These are phyloP conservation scores for Anarhynchus alexandrinus DNA, from an alignment of 2,113 vertebrate genomes.

Conservation along the genomic window DNA sequence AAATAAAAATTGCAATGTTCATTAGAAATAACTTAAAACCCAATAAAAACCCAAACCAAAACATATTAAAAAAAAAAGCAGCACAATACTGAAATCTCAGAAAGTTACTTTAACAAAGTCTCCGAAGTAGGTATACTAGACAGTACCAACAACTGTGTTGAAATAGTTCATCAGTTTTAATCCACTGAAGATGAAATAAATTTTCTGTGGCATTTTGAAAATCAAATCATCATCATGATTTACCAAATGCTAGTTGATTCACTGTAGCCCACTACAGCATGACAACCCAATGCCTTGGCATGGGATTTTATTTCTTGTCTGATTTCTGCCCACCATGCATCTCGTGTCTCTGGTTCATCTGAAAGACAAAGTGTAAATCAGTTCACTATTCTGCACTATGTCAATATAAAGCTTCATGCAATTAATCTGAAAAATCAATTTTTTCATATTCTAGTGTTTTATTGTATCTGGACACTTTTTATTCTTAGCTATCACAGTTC, in stretches of 20 bases:
- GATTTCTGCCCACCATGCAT: constrained; percentile 99
- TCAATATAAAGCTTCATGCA: constrained; percentile 36
- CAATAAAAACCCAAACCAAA: neutral
- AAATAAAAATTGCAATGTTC: neutral
- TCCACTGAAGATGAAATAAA: neutral
- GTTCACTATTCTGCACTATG: constrained; percentile 63
- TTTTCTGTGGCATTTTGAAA: constrained; percentile 26
- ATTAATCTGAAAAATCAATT: neutral
- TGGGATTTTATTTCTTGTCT: constrained; percentile 99
- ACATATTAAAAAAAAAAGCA: neutral
- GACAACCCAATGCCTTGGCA: constrained; percentile 96
- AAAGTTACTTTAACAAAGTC: neutral
- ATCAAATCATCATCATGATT: constrained; percentile 54
- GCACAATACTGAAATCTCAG: neutral
- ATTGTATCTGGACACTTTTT: neutral
- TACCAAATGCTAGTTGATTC: constrained; percentile 99
- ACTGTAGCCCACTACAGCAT: constrained; percentile 97
- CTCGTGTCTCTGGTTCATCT: constrained; percentile 98
- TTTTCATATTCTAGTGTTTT: neutral
- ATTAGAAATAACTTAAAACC: neutral
- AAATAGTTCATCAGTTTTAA: neutral
- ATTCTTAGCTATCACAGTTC: neutral
- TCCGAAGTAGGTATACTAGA: neutral
- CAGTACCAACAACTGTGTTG: neutral
- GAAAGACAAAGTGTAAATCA: constrained; percentile 83